Evolutionary conservation across 2,888 invertebrate genomes (phyloP).

Genomic region (Portevinia maculata): DNA sequence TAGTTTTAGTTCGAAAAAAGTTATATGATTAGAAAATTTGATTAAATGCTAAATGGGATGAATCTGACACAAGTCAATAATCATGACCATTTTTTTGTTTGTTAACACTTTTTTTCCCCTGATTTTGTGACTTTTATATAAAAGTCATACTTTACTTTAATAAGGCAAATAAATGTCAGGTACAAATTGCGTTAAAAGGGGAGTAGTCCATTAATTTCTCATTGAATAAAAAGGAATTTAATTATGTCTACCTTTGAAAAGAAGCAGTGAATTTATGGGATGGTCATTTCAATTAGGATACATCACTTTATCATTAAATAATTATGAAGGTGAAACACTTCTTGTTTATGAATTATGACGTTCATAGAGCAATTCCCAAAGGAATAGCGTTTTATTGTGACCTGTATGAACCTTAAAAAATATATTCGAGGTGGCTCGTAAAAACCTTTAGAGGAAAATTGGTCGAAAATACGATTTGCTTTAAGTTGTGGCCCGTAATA

Average conservation of each 20-base stretch:
- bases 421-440: too few species aligned
- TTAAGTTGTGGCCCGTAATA: too few species aligned
- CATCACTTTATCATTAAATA: too few species aligned
- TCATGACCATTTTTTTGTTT: not conserved
- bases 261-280: not conserved
- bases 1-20: slow-evolving; percentile 7
- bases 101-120: not conserved
- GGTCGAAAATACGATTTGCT: too few species aligned
- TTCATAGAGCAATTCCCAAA: too few species aligned
- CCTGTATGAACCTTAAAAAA: not conserved
- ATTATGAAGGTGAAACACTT: too few species aligned
- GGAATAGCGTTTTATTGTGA: too few species aligned
- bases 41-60: not conserved
- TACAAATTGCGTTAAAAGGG: not conserved
- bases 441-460: too few species aligned
- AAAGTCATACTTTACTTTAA: too few species aligned
- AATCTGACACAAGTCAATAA: not conserved
- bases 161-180: too few species aligned
- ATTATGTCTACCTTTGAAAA: not conserved
- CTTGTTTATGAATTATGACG: too few species aligned
- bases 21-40: slow-evolving; percentile 6
- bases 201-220: slow-evolving; percentile 3
- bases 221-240: not conserved
- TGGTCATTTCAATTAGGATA: not conserved
- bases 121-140: not conserved